Base-by-base conservation (phyloP, 2,797 vertebrate genomes). In the Phylloscopus collybita region DNA sequence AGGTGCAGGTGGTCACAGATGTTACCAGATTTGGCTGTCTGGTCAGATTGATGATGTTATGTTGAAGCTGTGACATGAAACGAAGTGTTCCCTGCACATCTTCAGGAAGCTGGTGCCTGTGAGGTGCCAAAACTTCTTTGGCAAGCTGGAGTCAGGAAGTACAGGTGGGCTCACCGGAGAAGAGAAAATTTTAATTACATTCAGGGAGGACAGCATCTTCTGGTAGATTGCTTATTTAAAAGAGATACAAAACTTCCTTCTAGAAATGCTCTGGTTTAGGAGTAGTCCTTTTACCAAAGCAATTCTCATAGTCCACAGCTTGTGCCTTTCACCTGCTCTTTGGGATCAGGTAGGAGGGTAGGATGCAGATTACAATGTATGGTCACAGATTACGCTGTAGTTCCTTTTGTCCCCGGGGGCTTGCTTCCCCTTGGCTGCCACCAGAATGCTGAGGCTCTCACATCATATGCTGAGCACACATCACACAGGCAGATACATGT, bases 391-490 rank as follows among this genome's bases (percentile, higher is more conserved):
- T n/a, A 54, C 0, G 0, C 18, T 70, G 49, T 50, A 17, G 27
- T 80, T 73, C 57, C 47, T 51, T 73, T 42, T 62, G 49, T 80
- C 69, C 22, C 23, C 29, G 23, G 38, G 30, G 54, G 45, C 23
- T 47, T 25, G 5, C 45, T 93, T 81, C 27, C 14, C 26, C 73
- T 92, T 57, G 42, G 32, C 66, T 85, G 69, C 51, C 25, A 16
- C 25, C 40, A 44, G 66, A 74, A 47, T 61, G 67, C 47, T 53
- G 70, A 53, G 56, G 53, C 10, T 74, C 10, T 86, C 27, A 27
- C 32, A 38, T 54, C 1, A 0, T 20, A 1, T 57, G 47, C 51
- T 62, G n/a, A n/a, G 7, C 40, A 53, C 0, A 0, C 0, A 0
- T n/a, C 25, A 29, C 36, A 50, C 70, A 49, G 44, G 26, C 59